These are phyloP conservation scores for Dendroctonus valens DNA, from an alignment of 1,140 invertebrate species.

Conservation along the genomic window DNA sequence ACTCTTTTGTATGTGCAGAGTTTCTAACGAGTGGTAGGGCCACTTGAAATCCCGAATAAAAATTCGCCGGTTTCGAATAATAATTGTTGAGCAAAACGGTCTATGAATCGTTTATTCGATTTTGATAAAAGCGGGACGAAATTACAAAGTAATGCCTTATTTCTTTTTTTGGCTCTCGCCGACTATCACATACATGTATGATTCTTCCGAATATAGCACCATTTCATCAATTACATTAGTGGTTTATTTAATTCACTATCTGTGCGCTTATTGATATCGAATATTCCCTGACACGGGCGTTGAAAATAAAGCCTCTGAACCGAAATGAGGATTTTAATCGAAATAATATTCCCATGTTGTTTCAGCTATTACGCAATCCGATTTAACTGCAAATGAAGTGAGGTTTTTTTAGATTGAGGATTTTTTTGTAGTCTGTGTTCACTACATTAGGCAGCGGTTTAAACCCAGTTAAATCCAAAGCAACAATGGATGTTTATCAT, in stretches of 20 bases:
- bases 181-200: background rate
- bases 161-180: background rate
- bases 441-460: too few species aligned
- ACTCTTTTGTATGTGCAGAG: too few species aligned
- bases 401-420: background rate
- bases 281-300: background rate
- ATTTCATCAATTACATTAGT: background rate
- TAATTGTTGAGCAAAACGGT: background rate
- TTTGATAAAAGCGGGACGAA: background rate
- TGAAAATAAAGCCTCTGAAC: background rate
- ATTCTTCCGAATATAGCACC: background rate
- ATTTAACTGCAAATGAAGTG: slow-evolving; percentile 11
- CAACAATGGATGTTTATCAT: too few species aligned
- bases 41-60: too few species aligned
- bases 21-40: too few species aligned
- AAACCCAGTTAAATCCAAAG: too few species aligned
- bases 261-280: background rate
- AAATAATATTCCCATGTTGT: background rate
- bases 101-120: background rate
- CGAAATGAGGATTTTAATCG: background rate
- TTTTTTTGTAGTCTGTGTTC: background rate
- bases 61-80: background rate
- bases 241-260: slow-evolving; percentile 7
- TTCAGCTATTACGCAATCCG: background rate
- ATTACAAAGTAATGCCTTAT: background rate